These are phyloP conservation scores for Campylomormyrus tamandua DNA, from an alignment of 2,113 vertebrate species.

Conservation along the genomic window DNA sequence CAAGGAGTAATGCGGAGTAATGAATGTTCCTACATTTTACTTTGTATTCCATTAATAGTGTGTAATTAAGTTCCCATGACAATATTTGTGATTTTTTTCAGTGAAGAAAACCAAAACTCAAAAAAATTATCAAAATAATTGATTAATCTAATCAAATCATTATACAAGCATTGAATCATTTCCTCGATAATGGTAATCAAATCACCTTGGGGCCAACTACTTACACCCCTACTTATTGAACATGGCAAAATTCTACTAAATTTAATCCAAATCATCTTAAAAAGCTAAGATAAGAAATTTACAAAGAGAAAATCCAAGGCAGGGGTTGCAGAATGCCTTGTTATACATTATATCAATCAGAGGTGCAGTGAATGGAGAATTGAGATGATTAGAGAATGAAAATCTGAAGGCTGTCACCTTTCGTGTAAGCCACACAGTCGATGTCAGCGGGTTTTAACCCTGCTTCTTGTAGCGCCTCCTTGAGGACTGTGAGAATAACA, in stretches of 20 bases:
- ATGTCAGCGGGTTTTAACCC: conserved; percentile 65
- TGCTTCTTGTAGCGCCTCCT: conserved; percentile 72
- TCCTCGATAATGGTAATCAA: neutral
- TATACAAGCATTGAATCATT: neutral
- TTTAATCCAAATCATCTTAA: neutral
- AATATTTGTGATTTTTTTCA: neutral
- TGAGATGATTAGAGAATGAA: neutral
- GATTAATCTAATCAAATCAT: neutral
- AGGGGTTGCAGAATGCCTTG: neutral
- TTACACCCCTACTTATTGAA: neutral
- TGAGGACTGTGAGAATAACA: conserved; percentile 70
- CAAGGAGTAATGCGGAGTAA: neutral
- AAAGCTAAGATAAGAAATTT: neutral
- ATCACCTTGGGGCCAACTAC: neutral
- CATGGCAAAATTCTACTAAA: neutral
- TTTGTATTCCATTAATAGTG: neutral
- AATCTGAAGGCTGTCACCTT: conserved; percentile 57
- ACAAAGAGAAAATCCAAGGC: neutral
- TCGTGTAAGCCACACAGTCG: conserved; percentile 81
- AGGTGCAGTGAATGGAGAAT: neutral
- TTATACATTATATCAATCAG: neutral
- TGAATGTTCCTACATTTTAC: neutral
- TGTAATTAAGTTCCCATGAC: neutral
- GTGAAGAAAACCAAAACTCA: too few relatives aligned
- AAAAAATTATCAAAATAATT: neutral